These are phyloP conservation scores for Beroe ovata DNA, from an alignment of 37 sponge, comb jelly and placozoan genomes.

Conservation along the genomic window DNA sequence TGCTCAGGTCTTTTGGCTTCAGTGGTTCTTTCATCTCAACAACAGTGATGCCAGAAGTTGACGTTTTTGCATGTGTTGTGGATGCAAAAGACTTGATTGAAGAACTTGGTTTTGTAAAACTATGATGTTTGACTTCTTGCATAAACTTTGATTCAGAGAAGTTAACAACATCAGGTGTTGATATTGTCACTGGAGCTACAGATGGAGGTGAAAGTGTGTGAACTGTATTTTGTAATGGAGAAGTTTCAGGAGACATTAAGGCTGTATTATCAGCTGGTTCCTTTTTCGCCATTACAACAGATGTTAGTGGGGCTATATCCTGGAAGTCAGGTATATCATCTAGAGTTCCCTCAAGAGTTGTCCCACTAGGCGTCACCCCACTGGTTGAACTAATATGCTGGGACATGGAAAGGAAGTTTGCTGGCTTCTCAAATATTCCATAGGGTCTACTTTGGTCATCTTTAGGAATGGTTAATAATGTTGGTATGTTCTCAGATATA, in stretches of 20 bases:
- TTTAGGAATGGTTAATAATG: background rate
- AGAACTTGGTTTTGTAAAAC: slow-evolving; percentile 9
- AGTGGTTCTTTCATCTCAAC: slow-evolving; percentile 13
- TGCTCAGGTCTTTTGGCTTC: background rate
- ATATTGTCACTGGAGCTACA: background rate
- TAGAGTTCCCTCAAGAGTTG: slow-evolving; percentile 47
- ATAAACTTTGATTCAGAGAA: slow-evolving; percentile 21
- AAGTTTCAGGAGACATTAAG: background rate
- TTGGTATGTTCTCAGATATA: background rate
- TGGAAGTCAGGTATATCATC: slow-evolving; percentile 55
- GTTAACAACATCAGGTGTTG: no score
- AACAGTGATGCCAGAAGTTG: slow-evolving; percentile 55
- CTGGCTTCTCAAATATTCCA: background rate
- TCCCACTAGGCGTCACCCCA: slow-evolving; percentile 42
- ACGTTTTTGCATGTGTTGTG: slow-evolving; percentile 17
- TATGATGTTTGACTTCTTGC: slow-evolving; percentile 39
- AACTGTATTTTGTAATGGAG: background rate
- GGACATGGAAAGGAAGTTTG: slow-evolving; percentile 7
- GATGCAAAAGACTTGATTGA: slow-evolving; percentile 44
- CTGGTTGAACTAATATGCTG: background rate
- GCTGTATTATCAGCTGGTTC: background rate
- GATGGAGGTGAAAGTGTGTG: background rate
- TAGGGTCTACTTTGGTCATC: background rate
- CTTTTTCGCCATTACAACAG: slow-evolving; percentile 11
- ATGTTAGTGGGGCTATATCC: slow-evolving; percentile 8